Evolutionary conservation across 2,113 vertebrate genomes (phyloP), one percentile per base, ranked within the genome.

Genomic region (Colistium nudipinnis): DNA sequence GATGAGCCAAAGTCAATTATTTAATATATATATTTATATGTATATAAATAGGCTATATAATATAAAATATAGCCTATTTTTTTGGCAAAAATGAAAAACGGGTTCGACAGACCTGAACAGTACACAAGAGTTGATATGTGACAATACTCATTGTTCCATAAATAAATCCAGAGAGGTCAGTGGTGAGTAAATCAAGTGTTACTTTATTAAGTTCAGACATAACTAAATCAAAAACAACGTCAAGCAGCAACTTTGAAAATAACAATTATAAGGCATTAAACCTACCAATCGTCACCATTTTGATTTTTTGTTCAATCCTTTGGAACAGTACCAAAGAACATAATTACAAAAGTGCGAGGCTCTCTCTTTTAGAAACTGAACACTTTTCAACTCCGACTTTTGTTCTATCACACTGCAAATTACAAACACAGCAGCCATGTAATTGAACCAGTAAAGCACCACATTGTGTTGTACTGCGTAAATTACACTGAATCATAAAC

Each of bases 291-390:
- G 30, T 66, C 80, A 71, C 69, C 64, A 64, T 64, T 77, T 77
- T 53, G 73, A 76, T 76, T 82, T 78, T 77, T 65, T 65, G 9
- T 68, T 16, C 74, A 60, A 79, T 79, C 68, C 53, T 14, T 70
- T 75, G 79, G 33, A 79, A 65, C 24, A 3, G 24, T 41, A 70
- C 60, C 52, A 77, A 70, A 60, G 68, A 70, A 66, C 12, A 57
- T 66, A 79, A 82, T 85, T 54, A 82, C 49, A 14, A 73, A 28
- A 62, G 76, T 44, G 82, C 79, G 75, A 79, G 52, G 55, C 39
- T 30, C 4, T 80, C 62, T 82, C 45, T 70, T 70, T 45, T 28
- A 30, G 44, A 76, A 74, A 76, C 2, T 69, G 48, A 75, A 67
- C 71, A 78, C 44, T 66, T 41, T 4, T 51, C 51, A 24, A 51